phyloP scores from a whole-genome alignment of 2,113 vertebrate genomes.

The Ceratotherium simum region DNA sequence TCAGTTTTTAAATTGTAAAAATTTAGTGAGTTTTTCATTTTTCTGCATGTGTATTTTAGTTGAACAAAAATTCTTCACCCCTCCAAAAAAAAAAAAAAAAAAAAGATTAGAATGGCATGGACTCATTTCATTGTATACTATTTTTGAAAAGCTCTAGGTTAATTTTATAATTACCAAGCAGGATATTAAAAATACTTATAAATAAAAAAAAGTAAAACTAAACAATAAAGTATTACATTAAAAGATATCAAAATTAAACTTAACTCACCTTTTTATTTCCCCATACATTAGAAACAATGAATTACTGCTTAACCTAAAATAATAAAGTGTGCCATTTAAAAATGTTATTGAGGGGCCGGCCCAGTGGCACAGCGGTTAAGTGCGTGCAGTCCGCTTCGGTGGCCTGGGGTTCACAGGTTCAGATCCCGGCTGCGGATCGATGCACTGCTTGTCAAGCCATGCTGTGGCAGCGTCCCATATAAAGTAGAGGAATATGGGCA shows the following conservation, averaged over 20 bases:
- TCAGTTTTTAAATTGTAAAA: not conserved
- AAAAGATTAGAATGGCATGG: too few relatives aligned
- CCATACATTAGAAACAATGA: not conserved
- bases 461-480: too few relatives aligned
- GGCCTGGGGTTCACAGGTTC: too few relatives aligned
- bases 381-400: too few relatives aligned
- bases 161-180: not conserved
- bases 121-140: not conserved
- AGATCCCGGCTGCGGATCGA: too few relatives aligned
- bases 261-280: not conserved
- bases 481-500: too few relatives aligned
- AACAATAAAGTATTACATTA: not conserved
- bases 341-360: not conserved
- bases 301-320: not conserved
- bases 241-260: constrained; percentile 36
- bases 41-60: not conserved
- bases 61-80: not conserved
- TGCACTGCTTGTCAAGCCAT: too few relatives aligned
- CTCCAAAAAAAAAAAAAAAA: not conserved
- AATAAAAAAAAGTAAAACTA: constrained; percentile 18
- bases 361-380: too few relatives aligned
- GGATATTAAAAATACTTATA: not conserved
- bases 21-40: not conserved
- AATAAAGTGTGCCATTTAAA: not conserved
- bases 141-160: not conserved